Conservation (phyloP, 2,888 invertebrate genomes). For the Diplolepis rosae region DNA sequence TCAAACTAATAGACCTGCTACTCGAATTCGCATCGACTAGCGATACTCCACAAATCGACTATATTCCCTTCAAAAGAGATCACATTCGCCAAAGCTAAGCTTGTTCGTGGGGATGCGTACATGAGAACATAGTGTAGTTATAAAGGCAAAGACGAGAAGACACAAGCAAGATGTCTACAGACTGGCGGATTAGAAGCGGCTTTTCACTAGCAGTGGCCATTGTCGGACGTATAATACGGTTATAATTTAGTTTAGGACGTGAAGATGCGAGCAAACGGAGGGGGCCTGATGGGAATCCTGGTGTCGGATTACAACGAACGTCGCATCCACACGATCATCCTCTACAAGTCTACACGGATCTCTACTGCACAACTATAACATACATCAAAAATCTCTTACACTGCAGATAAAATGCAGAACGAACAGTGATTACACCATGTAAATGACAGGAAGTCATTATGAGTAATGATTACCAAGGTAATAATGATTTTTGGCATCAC, state of each 20-base stretch:
- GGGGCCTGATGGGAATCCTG: constrained; percentile 58
- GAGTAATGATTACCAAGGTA: too few species aligned
- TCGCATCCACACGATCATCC: constrained; percentile 24
- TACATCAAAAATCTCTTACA: background rate
- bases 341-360: constrained; percentile 4
- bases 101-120: background rate
- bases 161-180: constrained; percentile 60
- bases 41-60: background rate
- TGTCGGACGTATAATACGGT: constrained; percentile 70
- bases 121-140: constrained; percentile 20
- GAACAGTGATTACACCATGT: constrained; percentile 9
- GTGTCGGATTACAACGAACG: constrained; percentile 66
- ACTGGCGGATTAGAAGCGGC: constrained; percentile 69
- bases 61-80: background rate
- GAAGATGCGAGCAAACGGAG: constrained; percentile 55
- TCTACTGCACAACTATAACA: constrained; percentile 6
- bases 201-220: constrained; percentile 65
- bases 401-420: constrained; percentile 11
- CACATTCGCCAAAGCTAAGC: constrained; percentile 11
- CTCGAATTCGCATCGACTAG: background rate
- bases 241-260: constrained; percentile 69
- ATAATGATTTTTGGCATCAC: too few species aligned
- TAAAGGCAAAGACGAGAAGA: constrained; percentile 35
- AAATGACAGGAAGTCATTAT: background rate
- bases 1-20: background rate